phyloP scores from a whole-genome alignment of 92 coral and sea anemone genomes.

The Hydrozoanthus gracilis region DNA sequence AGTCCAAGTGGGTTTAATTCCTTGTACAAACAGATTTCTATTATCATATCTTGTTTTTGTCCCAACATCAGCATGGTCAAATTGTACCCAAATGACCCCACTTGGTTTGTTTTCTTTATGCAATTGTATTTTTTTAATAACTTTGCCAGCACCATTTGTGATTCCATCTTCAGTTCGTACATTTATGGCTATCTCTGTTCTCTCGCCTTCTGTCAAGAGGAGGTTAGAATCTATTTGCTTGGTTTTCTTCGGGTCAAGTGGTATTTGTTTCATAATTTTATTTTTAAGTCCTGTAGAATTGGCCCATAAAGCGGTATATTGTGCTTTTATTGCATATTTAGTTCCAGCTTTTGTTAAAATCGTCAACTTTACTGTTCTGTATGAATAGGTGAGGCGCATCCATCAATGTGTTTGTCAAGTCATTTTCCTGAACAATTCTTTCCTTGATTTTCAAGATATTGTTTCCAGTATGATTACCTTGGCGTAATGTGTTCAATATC shows the following conservation, averaged over 20 bases:
- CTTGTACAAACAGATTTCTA: conserved; percentile 43
- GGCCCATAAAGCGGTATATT: conserved; percentile 36
- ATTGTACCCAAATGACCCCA: conserved; percentile 55
- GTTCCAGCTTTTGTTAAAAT: conserved; percentile 36
- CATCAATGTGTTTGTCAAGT: conserved; percentile 7
- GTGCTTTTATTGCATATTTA: conserved; percentile 42
- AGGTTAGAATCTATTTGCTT: conserved; percentile 37
- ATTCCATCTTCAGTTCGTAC: too few species aligned
- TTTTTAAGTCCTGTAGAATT: conserved; percentile 49
- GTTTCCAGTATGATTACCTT: background rate
- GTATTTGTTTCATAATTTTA: conserved; percentile 62
- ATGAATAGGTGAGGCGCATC: conserved; percentile 54
- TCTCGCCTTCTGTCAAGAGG: conserved; percentile 44
- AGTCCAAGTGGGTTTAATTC: conserved; percentile 50
- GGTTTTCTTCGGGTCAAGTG: conserved; percentile 54
- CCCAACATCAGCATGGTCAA: conserved; percentile 55
- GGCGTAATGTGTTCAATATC: conserved; percentile 62
- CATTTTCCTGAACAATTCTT: conserved; percentile 30
- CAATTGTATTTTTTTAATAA: conserved; percentile 26
- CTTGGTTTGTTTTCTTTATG: conserved; percentile 40
- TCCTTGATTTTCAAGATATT: conserved; percentile 59
- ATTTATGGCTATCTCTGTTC: conserved; percentile 55
- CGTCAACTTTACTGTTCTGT: conserved; percentile 46
- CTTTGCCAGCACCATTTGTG: too few species aligned
- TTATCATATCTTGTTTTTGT: conserved; percentile 47